Conservation (phyloP, 2,797 vertebrate species). For the Clarias platycephalus region DNA sequence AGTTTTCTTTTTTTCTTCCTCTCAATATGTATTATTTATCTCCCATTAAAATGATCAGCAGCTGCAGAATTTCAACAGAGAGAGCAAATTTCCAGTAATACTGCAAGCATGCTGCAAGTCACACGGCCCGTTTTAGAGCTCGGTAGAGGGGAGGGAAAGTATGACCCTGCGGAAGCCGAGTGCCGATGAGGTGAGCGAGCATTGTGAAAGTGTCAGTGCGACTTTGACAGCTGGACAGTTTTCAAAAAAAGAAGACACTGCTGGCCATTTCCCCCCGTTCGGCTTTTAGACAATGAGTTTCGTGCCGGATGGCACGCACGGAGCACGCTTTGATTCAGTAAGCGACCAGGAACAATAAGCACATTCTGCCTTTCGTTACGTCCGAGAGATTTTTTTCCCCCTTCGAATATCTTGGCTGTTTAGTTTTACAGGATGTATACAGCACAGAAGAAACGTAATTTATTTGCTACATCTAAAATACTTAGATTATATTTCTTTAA, state of each 20-base stretch:
- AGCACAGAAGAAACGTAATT: neutral
- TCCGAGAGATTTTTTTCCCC: slow-evolving; percentile 29
- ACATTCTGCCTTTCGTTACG: slow-evolving; percentile 74
- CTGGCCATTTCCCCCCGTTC: slow-evolving; percentile 71
- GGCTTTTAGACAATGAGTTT: slow-evolving; percentile 71
- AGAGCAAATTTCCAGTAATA: neutral
- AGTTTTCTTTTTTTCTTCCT: neutral
- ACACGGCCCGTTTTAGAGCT: slow-evolving; percentile 47
- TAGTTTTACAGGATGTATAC: neutral
- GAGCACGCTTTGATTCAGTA: slow-evolving; percentile 77
- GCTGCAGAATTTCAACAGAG: neutral
- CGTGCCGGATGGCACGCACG: slow-evolving; percentile 61
- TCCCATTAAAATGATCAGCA: neutral
- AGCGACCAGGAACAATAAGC: slow-evolving; percentile 77
- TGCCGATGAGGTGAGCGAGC: slow-evolving; percentile 59
- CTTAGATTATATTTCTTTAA: neutral
- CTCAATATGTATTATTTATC: neutral
- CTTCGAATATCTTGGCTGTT: neutral
- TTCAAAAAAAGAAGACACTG: slow-evolving; percentile 74
- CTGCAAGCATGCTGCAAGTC: slow-evolving; percentile 29
- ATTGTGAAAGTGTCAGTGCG: slow-evolving; percentile 80
- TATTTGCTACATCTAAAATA: neutral
- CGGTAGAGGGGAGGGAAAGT: slow-evolving; percentile 63
- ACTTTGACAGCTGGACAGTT: slow-evolving; percentile 84
- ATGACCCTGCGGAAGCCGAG: slow-evolving; percentile 53